phyloP scores from a whole-genome alignment of 2,113 vertebrate species.

The Recurvirostra avosetta region DNA sequence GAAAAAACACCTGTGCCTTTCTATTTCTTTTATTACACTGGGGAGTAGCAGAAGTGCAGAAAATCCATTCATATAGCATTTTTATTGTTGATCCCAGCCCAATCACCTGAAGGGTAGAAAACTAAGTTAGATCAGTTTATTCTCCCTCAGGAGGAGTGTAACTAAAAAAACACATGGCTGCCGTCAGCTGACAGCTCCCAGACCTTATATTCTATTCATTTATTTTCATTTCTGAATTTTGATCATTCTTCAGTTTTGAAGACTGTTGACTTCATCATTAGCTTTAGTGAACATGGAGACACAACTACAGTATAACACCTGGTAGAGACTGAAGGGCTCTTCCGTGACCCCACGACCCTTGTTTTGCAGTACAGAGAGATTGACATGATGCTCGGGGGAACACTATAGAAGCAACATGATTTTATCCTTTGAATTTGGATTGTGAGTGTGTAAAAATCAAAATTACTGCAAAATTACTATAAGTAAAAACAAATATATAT shows the following conservation, averaged over 20 bases:
- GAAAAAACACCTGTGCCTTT: background rate
- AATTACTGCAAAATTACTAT: background rate
- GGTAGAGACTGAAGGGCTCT: background rate
- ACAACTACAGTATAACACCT: background rate
- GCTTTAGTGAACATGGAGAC: background rate
- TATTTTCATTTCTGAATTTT: background rate
- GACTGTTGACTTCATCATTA: background rate
- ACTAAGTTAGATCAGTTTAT: background rate
- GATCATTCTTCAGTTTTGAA: background rate
- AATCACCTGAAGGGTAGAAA: background rate
- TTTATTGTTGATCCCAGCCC: background rate
- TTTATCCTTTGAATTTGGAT: background rate
- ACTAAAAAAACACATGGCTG: background rate
- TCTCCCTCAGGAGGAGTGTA: background rate
- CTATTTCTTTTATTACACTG: background rate
- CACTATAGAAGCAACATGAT: background rate
- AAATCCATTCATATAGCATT: background rate
- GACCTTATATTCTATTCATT: background rate
- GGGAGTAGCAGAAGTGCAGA: background rate
- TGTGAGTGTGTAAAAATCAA: background rate
- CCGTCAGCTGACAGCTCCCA: background rate
- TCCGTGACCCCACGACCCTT: accelerated
- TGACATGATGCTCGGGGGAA: background rate
- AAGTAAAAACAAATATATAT: background rate
- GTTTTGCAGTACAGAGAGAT: background rate